phyloP scores from a whole-genome alignment of 1,140 invertebrate genomes.

The Cephus cinctus region DNA sequence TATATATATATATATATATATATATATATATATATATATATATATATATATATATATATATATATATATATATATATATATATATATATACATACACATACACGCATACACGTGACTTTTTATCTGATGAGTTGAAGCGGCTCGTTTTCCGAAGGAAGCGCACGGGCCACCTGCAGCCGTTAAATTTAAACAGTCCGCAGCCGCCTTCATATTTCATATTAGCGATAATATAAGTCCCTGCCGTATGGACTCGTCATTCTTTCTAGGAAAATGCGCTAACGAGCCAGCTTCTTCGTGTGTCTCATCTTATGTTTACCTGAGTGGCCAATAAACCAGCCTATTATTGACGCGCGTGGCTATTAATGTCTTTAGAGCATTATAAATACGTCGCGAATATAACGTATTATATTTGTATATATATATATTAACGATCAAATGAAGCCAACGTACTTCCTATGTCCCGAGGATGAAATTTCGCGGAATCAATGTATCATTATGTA shows the following conservation, averaged over 20 bases:
- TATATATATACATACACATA: constrained; percentile 1
- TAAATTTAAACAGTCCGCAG: constrained; percentile 44
- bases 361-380: too few relatives aligned
- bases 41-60: too few relatives aligned
- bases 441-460: too few relatives aligned
- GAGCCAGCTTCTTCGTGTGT: constrained; percentile 11
- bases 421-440: background rate
- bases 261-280: constrained; percentile 14
- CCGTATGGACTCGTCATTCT: background rate
- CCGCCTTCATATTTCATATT: constrained; percentile 50
- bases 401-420: background rate
- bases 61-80: too few relatives aligned
- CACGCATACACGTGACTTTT: too few relatives aligned
- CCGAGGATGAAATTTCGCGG: too few relatives aligned
- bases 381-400: too few relatives aligned
- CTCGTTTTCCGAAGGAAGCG: too few relatives aligned
- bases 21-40: too few relatives aligned
- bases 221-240: constrained; percentile 41
- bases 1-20: too few relatives aligned
- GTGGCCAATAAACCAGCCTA: constrained; percentile 5
- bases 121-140: constrained; percentile 10
- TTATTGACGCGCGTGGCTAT: constrained; percentile 18
- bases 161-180: constrained; percentile 38
- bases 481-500: too few relatives aligned
- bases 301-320: background rate